Percentiles rank a stretch among this genome's conserved stretches.
Conservation (phyloP, 2,888 invertebrate species). For the Orthosia incerta region DNA sequence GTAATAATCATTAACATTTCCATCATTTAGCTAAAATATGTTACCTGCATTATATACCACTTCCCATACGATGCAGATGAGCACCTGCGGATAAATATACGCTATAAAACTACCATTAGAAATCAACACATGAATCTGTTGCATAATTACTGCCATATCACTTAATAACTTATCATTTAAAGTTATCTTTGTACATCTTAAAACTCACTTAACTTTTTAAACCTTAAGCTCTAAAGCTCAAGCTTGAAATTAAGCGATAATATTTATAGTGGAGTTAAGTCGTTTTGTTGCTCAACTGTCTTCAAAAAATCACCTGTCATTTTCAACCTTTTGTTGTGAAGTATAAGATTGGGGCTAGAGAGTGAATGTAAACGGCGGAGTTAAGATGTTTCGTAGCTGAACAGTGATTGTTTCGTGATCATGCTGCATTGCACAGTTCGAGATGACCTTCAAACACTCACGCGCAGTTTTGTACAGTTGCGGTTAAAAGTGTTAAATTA, state of each 20-base stretch:
- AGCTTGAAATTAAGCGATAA: neutral
- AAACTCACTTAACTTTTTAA: neutral
- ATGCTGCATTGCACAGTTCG: constrained; percentile 86
- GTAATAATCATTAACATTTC: constrained; percentile 21
- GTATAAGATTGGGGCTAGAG: constrained; percentile 12
- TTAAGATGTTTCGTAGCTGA: constrained; percentile 64
- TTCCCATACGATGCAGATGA: constrained; percentile 40
- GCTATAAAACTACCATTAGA: constrained; percentile 42
- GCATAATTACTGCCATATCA: constrained; percentile 72
- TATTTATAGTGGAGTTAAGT: constrained; percentile 41
- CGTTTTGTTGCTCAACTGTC: constrained; percentile 58
- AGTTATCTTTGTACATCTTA: constrained; percentile 50
- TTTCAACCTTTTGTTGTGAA: neutral
- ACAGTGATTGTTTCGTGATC: constrained; percentile 79
- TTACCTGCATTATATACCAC: neutral
- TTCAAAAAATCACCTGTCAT: neutral
- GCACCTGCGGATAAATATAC: constrained; percentile 41
- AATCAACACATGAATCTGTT: constrained; percentile 64
- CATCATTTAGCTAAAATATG: constrained; percentile 5
- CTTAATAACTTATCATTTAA: constrained; percentile 68
- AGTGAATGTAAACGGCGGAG: constrained; percentile 4
- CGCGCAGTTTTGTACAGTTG: constrained; percentile 77
- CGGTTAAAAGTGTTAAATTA: constrained; percentile 58
- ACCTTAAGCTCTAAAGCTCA: constrained; percentile 5
- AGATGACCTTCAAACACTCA: constrained; percentile 85